A percentile compares a stretch with the other conserved stretches of the same genome.
Evolutionary conservation across 2,888 invertebrate species (phyloP).

Genomic region (Patella caerulea): DNA sequence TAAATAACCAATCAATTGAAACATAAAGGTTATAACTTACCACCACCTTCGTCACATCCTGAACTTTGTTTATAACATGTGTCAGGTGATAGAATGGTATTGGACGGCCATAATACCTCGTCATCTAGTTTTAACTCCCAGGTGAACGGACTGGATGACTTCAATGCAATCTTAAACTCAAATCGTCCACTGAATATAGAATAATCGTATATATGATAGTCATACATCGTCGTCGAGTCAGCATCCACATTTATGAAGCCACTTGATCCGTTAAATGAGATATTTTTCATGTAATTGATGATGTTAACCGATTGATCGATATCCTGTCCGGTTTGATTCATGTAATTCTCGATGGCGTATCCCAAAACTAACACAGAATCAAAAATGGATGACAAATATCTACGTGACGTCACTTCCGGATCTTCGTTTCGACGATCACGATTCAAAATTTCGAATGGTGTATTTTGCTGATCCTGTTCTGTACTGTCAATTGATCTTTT

Average conservation of each 20-base stretch:
- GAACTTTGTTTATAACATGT: background rate
- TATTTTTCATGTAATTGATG: background rate
- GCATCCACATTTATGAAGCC: background rate
- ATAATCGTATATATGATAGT: constrained; percentile 19
- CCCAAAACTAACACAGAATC: constrained; percentile 6
- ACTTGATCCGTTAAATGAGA: background rate
- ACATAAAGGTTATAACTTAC: too few species aligned
- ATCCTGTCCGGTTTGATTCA: background rate
- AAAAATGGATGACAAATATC: background rate
- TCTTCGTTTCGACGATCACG: background rate
- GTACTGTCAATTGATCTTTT: background rate
- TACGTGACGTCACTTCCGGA: background rate
- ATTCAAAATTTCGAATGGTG: background rate
- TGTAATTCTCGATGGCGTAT: background rate
- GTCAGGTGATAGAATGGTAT: background rate
- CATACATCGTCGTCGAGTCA: constrained; percentile 13
- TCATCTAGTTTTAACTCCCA: background rate
- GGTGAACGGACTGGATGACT: background rate
- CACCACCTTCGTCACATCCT: background rate
- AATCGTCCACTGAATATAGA: background rate
- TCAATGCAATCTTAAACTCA: constrained; percentile 2
- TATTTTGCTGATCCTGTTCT: background rate
- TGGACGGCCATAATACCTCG: constrained; percentile 1
- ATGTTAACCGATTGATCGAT: background rate
- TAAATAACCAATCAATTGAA: too few species aligned